These are phyloP conservation scores for Chaetops frenatus DNA, from an alignment of 2,113 vertebrate genomes.

Conservation along the genomic window DNA sequence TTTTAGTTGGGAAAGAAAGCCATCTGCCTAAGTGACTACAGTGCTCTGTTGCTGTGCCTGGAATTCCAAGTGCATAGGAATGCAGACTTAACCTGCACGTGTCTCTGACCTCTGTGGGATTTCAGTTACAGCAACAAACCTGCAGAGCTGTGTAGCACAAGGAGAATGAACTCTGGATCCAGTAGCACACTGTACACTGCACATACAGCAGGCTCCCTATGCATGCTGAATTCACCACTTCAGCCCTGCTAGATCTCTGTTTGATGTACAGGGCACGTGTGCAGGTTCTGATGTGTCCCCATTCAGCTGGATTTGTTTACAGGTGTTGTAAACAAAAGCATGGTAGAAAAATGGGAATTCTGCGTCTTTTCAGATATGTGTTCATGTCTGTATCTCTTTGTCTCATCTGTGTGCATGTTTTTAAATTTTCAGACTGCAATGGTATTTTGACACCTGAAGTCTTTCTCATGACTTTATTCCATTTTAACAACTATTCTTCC, in stretches of 20 bases:
- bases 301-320: not conserved
- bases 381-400: not conserved
- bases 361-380: not conserved
- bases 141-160: not conserved
- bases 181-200: accelerated
- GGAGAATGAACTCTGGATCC: not conserved
- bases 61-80: not conserved
- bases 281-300: not conserved
- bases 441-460: not conserved
- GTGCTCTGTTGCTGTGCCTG: accelerated
- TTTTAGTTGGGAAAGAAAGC: not conserved
- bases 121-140: not conserved
- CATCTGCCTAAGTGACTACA: not conserved
- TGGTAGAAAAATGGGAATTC: not conserved
- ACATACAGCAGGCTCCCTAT: not conserved
- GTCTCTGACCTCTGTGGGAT: not conserved
- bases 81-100: not conserved
- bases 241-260: not conserved
- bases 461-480: not conserved
- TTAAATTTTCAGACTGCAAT: not conserved
- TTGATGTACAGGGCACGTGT: accelerated
- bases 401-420: not conserved
- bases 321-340: not conserved
- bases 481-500: not conserved
- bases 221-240: not conserved